Evolutionary conservation across 1,140 invertebrate genomes (phyloP).

Genomic region (Brachionus paranguensis): DNA sequence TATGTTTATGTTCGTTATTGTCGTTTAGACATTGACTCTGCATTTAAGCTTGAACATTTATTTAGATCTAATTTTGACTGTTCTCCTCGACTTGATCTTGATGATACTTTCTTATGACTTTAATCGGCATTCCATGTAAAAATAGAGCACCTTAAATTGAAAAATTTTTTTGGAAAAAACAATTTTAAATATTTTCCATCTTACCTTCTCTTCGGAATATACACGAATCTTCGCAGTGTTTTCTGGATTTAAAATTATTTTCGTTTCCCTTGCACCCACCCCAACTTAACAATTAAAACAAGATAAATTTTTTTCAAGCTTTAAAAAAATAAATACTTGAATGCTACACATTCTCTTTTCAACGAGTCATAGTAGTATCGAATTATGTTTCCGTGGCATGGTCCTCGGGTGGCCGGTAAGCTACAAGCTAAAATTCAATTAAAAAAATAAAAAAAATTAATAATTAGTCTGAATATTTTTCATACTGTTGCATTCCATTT

Average conservation of each 20-base stretch:
- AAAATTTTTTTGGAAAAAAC: neutral
- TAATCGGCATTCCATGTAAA: constrained; percentile 26
- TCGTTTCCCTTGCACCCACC: constrained; percentile 38
- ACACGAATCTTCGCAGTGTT: constrained; percentile 38
- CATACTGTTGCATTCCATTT: constrained; percentile 40
- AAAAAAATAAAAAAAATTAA: neutral
- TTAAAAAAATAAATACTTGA: neutral
- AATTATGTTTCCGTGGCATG: constrained; percentile 28
- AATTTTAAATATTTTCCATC: neutral
- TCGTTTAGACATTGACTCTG: neutral
- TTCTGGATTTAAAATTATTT: constrained; percentile 14
- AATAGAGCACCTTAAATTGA: neutral
- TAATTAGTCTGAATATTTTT: neutral
- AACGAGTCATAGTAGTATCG: constrained; percentile 24
- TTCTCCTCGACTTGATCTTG: neutral
- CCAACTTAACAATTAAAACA: neutral
- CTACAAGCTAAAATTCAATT: constrained; percentile 11
- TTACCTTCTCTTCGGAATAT: constrained; percentile 8
- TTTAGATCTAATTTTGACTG: neutral
- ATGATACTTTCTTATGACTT: constrained; percentile 2
- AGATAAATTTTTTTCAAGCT: neutral
- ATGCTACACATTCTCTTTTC: constrained; percentile 14
- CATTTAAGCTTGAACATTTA: neutral
- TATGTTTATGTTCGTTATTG: neutral
- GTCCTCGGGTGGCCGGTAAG: neutral